A percentile compares a stretch with the other conserved stretches of the same genome.
These are phyloP conservation scores for Eretmocerus hayati DNA, from an alignment of 2,888 invertebrate genomes.

Conservation along the genomic window DNA sequence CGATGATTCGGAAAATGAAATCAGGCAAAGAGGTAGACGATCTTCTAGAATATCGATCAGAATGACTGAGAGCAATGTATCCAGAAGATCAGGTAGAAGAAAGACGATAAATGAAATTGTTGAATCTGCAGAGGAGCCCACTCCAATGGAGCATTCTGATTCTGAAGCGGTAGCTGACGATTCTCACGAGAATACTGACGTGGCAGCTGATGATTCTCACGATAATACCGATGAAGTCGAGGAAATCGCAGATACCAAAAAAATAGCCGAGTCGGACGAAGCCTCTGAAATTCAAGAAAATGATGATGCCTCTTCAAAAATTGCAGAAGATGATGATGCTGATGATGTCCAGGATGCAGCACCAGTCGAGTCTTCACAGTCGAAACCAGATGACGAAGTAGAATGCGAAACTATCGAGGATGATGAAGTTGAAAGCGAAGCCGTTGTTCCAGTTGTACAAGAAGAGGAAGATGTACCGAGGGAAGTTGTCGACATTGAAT, in stretches of 20 bases:
- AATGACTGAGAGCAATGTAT: neutral
- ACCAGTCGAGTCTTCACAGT: neutral
- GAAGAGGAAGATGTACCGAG: neutral
- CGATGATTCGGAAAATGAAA: conserved; percentile 3
- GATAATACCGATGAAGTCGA: neutral
- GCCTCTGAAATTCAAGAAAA: no score
- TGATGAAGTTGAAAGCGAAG: neutral
- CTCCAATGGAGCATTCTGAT: neutral
- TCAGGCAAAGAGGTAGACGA: neutral
- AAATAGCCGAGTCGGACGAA: conserved; percentile 1
- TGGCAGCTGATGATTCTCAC: conserved; percentile 14
- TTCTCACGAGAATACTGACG: conserved; percentile 18
- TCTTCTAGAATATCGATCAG: neutral
- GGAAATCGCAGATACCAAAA: neutral
- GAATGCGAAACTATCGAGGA: conserved; percentile 2
- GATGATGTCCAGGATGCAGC: neutral
- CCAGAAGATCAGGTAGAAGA: conserved; percentile 6
- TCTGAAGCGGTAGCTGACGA: conserved; percentile 14
- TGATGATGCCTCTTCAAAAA: neutral
- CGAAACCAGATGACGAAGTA: no score
- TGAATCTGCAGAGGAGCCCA: conserved; percentile 4
- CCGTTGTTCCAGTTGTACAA: neutral
- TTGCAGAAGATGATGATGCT: neutral
- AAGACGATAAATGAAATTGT: neutral
- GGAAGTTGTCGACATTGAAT: neutral